These are phyloP conservation scores for Contarinia nasturtii DNA, from an alignment of 1,140 invertebrate genomes.

Conservation along the genomic window DNA sequence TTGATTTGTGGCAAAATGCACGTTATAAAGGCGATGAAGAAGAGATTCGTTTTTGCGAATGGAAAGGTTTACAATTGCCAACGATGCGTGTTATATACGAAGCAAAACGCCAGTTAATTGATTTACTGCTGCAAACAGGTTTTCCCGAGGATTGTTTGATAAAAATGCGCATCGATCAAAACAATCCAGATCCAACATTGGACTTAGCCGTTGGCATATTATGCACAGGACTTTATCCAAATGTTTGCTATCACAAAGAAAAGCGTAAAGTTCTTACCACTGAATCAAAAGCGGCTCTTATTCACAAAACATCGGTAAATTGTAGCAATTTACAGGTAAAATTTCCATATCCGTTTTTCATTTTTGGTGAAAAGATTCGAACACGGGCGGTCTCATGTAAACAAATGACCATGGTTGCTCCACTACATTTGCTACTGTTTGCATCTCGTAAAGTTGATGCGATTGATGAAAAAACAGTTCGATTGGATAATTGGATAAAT, in stretches of 20 bases:
- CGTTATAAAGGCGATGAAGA: constrained; percentile 53
- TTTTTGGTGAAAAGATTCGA: constrained; percentile 96
- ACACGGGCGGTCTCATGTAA: constrained; percentile 93
- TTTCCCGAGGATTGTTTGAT: constrained; percentile 77
- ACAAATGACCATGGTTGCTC: constrained; percentile 91
- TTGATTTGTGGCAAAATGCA: constrained; percentile 67
- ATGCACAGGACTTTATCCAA: constrained; percentile 85
- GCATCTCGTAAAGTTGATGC: constrained; percentile 71
- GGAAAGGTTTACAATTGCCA: constrained; percentile 70
- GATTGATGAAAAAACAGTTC: constrained; percentile 45
- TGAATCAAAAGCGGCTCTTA: constrained; percentile 81
- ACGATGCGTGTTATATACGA: constrained; percentile 80
- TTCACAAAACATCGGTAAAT: constrained; percentile 95
- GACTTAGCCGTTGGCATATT: constrained; percentile 74
- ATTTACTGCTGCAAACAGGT: constrained; percentile 59
- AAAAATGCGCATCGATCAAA: constrained; percentile 52
- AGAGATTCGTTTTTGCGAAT: constrained; percentile 74
- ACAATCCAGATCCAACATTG: constrained; percentile 55
- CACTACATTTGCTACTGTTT: constrained; percentile 83
- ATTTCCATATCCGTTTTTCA: constrained; percentile 89
- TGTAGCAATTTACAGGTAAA: constrained; percentile 66
- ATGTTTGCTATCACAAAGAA: constrained; percentile 89
- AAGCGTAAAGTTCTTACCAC: constrained; percentile 91
- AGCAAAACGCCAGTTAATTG: constrained; percentile 75
- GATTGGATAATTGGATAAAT: constrained; percentile 84